Evolutionary conservation across 2,888 invertebrate species (phyloP).

Genomic region (Hermaeophaga mercurialis): DNA sequence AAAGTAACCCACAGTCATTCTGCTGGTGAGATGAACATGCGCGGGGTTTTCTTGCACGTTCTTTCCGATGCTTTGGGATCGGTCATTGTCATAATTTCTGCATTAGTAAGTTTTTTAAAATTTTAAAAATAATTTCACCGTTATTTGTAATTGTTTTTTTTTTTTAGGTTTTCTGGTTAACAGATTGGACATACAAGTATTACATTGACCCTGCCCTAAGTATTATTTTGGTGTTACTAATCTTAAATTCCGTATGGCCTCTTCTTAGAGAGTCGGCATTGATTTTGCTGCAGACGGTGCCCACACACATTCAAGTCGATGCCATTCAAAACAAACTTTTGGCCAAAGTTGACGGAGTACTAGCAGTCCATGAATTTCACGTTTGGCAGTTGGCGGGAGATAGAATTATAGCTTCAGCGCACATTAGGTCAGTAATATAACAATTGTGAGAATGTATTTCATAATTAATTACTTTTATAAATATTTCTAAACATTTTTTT

Average conservation of each 20-base stretch:
- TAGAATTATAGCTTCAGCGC: constrained; percentile 95
- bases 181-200: constrained; percentile 78
- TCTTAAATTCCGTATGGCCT: constrained; percentile 90
- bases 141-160: constrained; percentile 17
- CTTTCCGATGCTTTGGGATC: constrained; percentile 97
- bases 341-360: constrained; percentile 89
- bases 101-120: constrained; percentile 53
- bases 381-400: constrained; percentile 98
- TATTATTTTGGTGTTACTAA: constrained; percentile 84
- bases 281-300: constrained; percentile 96
- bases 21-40: constrained; percentile 94
- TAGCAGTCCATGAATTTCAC: constrained; percentile 97
- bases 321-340: constrained; percentile 86
- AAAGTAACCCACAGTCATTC: constrained; percentile 59
- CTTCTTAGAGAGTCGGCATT: constrained; percentile 91
- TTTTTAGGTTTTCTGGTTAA: constrained; percentile 69
- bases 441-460: too few relatives aligned
- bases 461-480: too few relatives aligned
- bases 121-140: background rate
- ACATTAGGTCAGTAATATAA: constrained; percentile 72
- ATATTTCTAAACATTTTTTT: background rate
- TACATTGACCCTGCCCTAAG: constrained; percentile 96
- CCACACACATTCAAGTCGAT: constrained; percentile 95
- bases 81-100: constrained; percentile 87
- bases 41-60: constrained; percentile 98